Conservation (phyloP, 2,888 invertebrate species). For the Prenolepis imparis region DNA sequence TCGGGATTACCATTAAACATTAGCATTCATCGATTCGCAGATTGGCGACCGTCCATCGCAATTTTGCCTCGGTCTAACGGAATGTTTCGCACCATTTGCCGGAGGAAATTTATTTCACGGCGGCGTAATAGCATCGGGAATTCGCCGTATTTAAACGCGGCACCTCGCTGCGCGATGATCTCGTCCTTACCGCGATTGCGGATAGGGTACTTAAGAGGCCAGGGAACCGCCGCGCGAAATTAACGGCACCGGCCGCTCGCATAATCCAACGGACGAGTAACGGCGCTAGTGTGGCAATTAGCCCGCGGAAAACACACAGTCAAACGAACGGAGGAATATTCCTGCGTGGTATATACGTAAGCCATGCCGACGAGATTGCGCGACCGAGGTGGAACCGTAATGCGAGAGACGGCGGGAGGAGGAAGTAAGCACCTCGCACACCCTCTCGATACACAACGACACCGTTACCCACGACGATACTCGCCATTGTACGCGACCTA, state of each 20-base stretch:
- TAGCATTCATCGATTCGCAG: conserved; percentile 38
- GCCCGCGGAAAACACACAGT: conserved; percentile 79
- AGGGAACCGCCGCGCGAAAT: conserved; percentile 71
- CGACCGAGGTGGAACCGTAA: conserved; percentile 33
- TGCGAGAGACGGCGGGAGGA: conserved; percentile 53
- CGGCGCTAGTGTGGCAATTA: conserved; percentile 83
- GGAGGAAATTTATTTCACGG: conserved; percentile 45
- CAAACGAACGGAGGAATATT: conserved; percentile 78
- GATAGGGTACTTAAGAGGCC: conserved; percentile 70
- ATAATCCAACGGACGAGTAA: conserved; percentile 80
- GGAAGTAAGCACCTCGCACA: conserved; percentile 67
- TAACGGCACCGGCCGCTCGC: conserved; percentile 80
- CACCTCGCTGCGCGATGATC: conserved; percentile 61
- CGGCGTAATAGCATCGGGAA: conserved; percentile 32
- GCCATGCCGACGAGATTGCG: conserved; percentile 14
- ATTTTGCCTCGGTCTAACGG: conserved; percentile 16
- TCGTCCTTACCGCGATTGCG: conserved; percentile 64
- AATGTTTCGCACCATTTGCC: conserved; percentile 27
- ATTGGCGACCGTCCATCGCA: conserved; percentile 25
- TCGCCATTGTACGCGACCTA: conserved; percentile 72
- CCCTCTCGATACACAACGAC: conserved; percentile 66
- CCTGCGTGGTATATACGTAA: conserved; percentile 58
- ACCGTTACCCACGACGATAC: conserved; percentile 74
- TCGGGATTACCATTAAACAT: conserved; percentile 23
- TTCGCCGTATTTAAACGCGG: conserved; percentile 42